These are phyloP conservation scores for Lycopodina hypogea DNA, from an alignment of 37 sponge, comb jelly and placozoan genomes.

Conservation along the genomic window DNA sequence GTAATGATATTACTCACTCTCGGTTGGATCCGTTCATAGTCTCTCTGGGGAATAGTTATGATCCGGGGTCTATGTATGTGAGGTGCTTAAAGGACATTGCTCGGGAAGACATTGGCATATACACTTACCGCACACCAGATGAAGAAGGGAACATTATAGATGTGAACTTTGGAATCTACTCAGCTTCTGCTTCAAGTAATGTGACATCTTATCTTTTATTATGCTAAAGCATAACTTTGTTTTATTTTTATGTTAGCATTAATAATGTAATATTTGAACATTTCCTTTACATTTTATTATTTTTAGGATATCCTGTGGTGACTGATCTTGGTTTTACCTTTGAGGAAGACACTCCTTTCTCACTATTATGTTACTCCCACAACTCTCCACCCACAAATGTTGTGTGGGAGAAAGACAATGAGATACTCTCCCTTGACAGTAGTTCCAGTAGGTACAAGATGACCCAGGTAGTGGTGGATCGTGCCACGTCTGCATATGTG, in stretches of 20 bases:
- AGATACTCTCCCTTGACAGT: neutral
- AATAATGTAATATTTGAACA: neutral
- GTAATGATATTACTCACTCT: neutral
- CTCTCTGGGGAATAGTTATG: neutral
- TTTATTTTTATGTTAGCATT: neutral
- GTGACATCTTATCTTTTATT: neutral
- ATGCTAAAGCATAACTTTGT: neutral
- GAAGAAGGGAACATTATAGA: conserved; percentile 3
- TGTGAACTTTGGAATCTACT: conserved; percentile 11
- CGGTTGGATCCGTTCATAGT: neutral
- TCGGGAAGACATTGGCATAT: neutral
- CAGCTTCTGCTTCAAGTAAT: neutral
- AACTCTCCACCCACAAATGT: neutral
- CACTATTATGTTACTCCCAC: too few relatives aligned
- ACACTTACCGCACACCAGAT: conserved; percentile 7
- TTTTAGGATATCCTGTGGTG: too few relatives aligned
- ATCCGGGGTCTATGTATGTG: neutral
- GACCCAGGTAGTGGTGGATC: too few relatives aligned
- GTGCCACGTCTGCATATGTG: too few relatives aligned
- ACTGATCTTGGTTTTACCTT: too few relatives aligned
- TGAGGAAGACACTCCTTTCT: too few relatives aligned
- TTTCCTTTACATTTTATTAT: neutral
- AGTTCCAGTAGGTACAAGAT: too few relatives aligned
- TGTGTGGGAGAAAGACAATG: conserved; percentile 3
- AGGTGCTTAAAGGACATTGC: neutral